Conservation (phyloP, 2,113 vertebrate species). For the Spea bombifrons region DNA sequence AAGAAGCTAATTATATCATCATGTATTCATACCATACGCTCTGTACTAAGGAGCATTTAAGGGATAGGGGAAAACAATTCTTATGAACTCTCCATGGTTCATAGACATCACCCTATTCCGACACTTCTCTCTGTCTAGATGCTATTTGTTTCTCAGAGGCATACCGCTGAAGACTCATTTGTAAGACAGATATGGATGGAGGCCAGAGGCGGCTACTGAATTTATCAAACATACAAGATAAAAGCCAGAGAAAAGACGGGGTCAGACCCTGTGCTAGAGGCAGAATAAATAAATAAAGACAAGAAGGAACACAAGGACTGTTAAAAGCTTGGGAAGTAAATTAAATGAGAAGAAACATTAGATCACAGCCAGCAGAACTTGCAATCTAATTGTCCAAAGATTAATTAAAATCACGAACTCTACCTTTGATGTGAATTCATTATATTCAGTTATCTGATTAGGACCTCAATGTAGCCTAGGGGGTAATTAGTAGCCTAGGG, state of each 20-base stretch:
- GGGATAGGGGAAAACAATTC: not conserved
- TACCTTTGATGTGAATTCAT: no score
- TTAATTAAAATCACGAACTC: no score
- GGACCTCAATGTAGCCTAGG: no score
- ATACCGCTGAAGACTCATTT: slow-evolving; percentile 27
- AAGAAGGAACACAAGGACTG: not conserved
- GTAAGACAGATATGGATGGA: slow-evolving; percentile 33
- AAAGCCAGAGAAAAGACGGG: slow-evolving; percentile 22
- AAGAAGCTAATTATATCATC: no score
- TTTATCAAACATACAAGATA: slow-evolving; percentile 45
- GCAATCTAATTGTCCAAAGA: no score
- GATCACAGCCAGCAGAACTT: not conserved
- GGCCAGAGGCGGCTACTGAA: slow-evolving; percentile 31
- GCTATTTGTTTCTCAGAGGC: slow-evolving; percentile 26
- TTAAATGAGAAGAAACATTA: not conserved
- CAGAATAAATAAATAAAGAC: not conserved
- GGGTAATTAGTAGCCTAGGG: no score
- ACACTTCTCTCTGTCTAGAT: slow-evolving; percentile 4
- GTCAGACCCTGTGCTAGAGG: slow-evolving; percentile 9
- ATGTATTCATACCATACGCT: no score
- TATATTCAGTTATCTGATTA: no score
- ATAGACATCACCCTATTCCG: slow-evolving; percentile 1
- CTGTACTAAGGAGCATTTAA: not conserved
- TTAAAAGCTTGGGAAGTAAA: slow-evolving; percentile 9
- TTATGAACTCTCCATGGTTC: slow-evolving; percentile 17